Evolutionary conservation across 2,888 invertebrate genomes (phyloP).

Genomic region (Metalampra italica): DNA sequence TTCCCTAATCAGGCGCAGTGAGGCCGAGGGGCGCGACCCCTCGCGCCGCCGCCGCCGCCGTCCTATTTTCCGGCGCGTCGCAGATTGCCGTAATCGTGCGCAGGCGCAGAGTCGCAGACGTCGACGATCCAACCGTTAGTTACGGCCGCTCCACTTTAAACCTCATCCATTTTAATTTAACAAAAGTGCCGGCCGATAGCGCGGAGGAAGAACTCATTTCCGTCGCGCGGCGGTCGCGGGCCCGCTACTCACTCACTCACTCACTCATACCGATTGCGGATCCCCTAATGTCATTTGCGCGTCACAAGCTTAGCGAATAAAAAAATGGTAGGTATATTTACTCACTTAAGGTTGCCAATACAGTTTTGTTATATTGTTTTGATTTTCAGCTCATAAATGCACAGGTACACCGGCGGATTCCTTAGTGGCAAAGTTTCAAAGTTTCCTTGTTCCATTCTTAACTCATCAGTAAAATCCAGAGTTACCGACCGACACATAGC

Average conservation of each 20-base stretch:
- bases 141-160: constrained; percentile 75
- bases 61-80: constrained; percentile 38
- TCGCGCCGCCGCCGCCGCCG: constrained; percentile 33
- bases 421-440: too few relatives aligned
- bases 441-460: too few relatives aligned
- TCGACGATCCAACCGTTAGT: constrained; percentile 65
- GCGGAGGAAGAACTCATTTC: constrained; percentile 75
- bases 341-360: too few relatives aligned
- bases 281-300: not conserved
- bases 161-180: constrained; percentile 78
- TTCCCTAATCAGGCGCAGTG: not conserved
- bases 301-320: too few relatives aligned
- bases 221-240: constrained; percentile 46
- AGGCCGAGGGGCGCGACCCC: not conserved
- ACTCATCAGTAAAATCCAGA: too few relatives aligned
- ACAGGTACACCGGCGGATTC: too few relatives aligned
- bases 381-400: too few relatives aligned
- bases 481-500: constrained; percentile 5
- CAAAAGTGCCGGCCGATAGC: constrained; percentile 76
- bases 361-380: too few relatives aligned
- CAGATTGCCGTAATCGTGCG: constrained; percentile 54
- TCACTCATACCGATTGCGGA: not conserved
- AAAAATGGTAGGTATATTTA: too few relatives aligned
- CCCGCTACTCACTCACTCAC: constrained; percentile 32
- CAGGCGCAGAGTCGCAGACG: constrained; percentile 52